Evolutionary conservation across 1,140 invertebrate genomes (phyloP).

Genomic region (Tetragonula clypearis): DNA sequence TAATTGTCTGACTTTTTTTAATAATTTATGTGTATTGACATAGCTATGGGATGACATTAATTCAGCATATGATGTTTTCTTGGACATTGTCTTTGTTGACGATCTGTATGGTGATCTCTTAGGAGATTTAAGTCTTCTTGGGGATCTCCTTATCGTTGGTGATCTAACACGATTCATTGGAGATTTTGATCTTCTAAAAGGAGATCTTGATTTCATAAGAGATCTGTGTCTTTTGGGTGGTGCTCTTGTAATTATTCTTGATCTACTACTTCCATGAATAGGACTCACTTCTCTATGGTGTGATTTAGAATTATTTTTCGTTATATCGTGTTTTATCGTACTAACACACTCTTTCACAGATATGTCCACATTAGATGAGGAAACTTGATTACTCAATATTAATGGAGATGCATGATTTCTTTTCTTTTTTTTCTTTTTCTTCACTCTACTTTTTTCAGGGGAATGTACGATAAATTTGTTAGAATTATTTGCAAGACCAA

Average conservation of each 20-base stretch:
- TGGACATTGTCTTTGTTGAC: constrained; percentile 28
- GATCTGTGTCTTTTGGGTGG: constrained; percentile 63
- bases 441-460: constrained; percentile 40
- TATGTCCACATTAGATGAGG: constrained; percentile 36
- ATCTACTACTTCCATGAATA: constrained; percentile 45
- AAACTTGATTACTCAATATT: constrained; percentile 53
- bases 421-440: constrained; percentile 72
- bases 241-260: constrained; percentile 40
- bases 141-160: constrained; percentile 41
- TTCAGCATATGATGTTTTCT: constrained; percentile 32
- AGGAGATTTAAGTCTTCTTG: constrained; percentile 61
- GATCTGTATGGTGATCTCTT: constrained; percentile 46
- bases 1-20: constrained; percentile 74
- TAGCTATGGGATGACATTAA: constrained; percentile 38
- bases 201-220: constrained; percentile 46
- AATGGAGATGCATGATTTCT: constrained; percentile 42
- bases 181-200: constrained; percentile 51
- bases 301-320: constrained; percentile 44
- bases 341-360: neutral
- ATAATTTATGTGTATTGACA: constrained; percentile 54
- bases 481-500: constrained; percentile 67
- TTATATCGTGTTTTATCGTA: constrained; percentile 15
- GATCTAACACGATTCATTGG: constrained; percentile 44
- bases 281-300: constrained; percentile 59
- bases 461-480: constrained; percentile 47